Evolutionary conservation across 2,113 vertebrate genomes (phyloP).

Genomic region (Barnardius zonarius): DNA sequence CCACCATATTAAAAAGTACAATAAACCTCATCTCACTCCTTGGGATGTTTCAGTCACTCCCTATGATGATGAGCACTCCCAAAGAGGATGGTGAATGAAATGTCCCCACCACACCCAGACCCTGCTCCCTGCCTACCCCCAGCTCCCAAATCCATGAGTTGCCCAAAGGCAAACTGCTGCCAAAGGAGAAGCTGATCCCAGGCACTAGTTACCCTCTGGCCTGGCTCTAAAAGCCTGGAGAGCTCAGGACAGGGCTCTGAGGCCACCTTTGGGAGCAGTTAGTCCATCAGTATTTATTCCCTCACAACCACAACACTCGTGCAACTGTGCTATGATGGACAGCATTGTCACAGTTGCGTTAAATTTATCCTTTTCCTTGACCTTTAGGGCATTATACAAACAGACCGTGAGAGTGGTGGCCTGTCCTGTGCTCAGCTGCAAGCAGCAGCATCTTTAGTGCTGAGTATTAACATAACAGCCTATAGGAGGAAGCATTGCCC

Average conservation of each 20-base stretch:
- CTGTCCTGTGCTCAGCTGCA: background rate
- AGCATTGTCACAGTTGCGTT: background rate
- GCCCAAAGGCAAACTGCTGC: background rate
- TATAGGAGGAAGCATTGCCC: background rate
- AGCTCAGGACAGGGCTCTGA: background rate
- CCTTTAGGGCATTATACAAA: background rate
- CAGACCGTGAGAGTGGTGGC: fast-evolving
- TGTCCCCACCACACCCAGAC: background rate
- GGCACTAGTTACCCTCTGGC: background rate
- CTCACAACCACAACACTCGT: background rate
- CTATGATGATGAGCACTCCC: background rate
- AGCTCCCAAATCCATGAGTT: background rate
- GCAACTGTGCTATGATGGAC: background rate
- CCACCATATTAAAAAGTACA: background rate
- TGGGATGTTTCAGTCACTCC: background rate
- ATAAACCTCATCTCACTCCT: background rate
- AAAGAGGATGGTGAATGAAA: background rate
- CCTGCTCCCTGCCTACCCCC: background rate
- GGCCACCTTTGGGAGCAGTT: background rate
- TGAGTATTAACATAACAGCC: background rate
- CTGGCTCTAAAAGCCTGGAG: background rate
- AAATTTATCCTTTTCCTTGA: background rate
- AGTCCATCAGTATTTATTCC: background rate
- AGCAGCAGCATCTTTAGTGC: fast-evolving
- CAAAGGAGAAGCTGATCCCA: background rate